These are phyloP conservation scores for Cephonodes hylas DNA, from an alignment of 2,888 invertebrate species.

Conservation along the genomic window DNA sequence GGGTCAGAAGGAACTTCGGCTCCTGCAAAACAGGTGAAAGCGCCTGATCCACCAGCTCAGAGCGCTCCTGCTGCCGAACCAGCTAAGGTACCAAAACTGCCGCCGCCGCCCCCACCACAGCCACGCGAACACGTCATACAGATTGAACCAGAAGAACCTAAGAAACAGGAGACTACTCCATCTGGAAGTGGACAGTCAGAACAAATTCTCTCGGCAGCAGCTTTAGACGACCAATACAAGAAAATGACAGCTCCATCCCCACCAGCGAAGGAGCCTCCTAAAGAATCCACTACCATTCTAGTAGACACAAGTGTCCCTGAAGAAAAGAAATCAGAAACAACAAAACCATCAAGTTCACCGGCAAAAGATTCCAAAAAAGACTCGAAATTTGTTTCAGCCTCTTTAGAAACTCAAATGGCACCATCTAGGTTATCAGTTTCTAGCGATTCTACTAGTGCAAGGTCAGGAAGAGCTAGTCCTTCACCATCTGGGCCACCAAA, in stretches of 20 bases:
- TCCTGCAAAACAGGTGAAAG: conserved; percentile 52
- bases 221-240: conserved; percentile 54
- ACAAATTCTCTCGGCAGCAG: conserved; percentile 65
- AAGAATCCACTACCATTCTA: neutral
- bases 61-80: conserved; percentile 51
- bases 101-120: conserved; percentile 49
- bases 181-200: conserved; percentile 53
- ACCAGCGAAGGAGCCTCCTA: neutral
- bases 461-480: conserved; percentile 62
- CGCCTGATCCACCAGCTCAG: conserved; percentile 57
- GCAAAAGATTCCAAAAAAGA: conserved; percentile 1
- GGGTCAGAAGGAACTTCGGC: conserved; percentile 58
- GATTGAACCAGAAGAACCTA: conserved; percentile 63
- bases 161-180: conserved; percentile 64
- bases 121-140: conserved; percentile 55
- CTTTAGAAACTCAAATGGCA: conserved; percentile 26
- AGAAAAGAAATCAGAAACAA: neutral
- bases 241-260: conserved; percentile 31
- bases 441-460: conserved; percentile 31
- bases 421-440: conserved; percentile 41
- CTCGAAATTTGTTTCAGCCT: conserved; percentile 12
- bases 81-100: conserved; percentile 38
- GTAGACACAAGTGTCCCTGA: neutral
- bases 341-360: neutral
- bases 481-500: conserved; percentile 55